Evolutionary conservation across 2,113 vertebrate genomes (phyloP).

Genomic region (Rhinolophus ferrumequinum): DNA sequence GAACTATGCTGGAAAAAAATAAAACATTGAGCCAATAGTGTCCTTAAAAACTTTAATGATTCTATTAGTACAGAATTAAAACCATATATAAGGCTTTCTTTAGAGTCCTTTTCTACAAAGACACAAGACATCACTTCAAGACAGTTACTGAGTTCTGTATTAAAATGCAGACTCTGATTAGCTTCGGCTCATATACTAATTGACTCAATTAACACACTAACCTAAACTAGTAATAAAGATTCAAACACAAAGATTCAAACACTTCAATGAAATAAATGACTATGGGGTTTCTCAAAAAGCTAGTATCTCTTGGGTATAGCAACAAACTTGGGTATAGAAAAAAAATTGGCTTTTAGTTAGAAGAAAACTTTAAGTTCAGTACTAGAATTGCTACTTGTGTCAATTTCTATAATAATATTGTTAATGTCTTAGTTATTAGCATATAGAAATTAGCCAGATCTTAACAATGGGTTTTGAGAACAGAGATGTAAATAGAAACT

Average conservation of each 20-base stretch:
- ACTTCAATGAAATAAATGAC: neutral
- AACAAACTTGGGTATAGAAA: neutral
- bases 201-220: neutral
- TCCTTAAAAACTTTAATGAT: neutral
- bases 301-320: neutral
- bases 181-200: neutral
- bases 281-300: neutral
- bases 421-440: neutral
- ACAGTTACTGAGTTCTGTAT: neutral
- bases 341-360: neutral
- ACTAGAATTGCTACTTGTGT: neutral
- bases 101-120: neutral
- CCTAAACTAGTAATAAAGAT: neutral
- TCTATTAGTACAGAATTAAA: neutral
- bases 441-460: neutral
- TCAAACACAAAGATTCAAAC: neutral
- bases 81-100: neutral
- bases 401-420: neutral
- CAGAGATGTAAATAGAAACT: slow-evolving; percentile 25
- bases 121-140: neutral
- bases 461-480: slow-evolving; percentile 36
- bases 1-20: neutral
- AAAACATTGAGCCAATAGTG: neutral
- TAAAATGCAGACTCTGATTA: neutral
- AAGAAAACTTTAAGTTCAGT: neutral